These are phyloP conservation scores for Psylliodes chrysocephalus DNA, from an alignment of 2,888 invertebrate species.

Conservation along the genomic window DNA sequence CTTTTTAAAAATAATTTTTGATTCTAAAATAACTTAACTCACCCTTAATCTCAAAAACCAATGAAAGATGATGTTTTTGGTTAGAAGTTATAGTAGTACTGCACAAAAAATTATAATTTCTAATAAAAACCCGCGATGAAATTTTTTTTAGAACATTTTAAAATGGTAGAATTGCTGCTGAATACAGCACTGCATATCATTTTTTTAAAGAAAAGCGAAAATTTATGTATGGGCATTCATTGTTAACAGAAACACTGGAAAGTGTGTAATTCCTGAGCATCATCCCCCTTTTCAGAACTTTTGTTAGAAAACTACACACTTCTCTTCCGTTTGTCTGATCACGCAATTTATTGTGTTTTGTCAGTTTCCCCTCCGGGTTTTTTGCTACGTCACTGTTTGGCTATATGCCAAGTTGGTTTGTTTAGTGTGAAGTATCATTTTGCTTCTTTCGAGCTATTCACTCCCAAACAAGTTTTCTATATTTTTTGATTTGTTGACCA, in stretches of 20 bases:
- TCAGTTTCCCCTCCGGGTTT: conserved; percentile 7
- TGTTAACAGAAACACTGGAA: not conserved
- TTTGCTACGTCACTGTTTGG: conserved; percentile 37
- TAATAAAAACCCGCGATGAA: too few relatives aligned
- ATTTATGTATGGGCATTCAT: not conserved
- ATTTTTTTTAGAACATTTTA: too few relatives aligned
- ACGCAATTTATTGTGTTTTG: conserved; percentile 22
- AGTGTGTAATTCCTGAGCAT: not conserved
- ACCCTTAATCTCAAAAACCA: too few relatives aligned
- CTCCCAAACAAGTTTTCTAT: conserved; percentile 36
- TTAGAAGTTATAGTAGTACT: too few relatives aligned
- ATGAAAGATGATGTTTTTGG: too few relatives aligned
- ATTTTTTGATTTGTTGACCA: conserved; percentile 41
- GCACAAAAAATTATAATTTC: too few relatives aligned
- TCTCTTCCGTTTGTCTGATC: conserved; percentile 15
- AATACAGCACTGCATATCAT: too few relatives aligned
- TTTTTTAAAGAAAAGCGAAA: too few relatives aligned
- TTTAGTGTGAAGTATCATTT: conserved; percentile 47
- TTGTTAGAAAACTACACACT: conserved; percentile 16
- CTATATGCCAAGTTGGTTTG: conserved; percentile 47
- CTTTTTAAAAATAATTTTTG: too few relatives aligned
- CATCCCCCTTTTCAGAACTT: not conserved
- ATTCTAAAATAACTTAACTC: too few relatives aligned
- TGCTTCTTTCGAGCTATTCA: conserved; percentile 40
- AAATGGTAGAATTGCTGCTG: too few relatives aligned